Conservation (phyloP, 2,888 invertebrate species). For the Halocaridina rubra region DNA sequence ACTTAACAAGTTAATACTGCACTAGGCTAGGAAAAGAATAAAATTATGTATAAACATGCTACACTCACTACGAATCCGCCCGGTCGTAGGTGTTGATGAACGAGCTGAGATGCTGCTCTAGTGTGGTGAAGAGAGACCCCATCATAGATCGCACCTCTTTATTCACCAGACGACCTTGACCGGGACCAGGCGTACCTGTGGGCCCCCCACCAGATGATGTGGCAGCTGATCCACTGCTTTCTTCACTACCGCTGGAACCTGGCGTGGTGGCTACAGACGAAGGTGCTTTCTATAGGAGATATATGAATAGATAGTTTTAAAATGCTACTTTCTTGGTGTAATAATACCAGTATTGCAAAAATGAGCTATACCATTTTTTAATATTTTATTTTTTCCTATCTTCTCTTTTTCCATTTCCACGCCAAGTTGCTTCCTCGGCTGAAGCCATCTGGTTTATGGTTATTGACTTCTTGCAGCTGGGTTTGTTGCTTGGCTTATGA, state of each 20-base stretch:
- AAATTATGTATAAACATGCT: too few relatives aligned
- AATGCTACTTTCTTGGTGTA: not conserved
- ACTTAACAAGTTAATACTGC: too few relatives aligned
- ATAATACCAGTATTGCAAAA: not conserved
- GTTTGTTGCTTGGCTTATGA: too few relatives aligned
- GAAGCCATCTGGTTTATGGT: too few relatives aligned
- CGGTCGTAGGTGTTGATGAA: constrained; percentile 89
- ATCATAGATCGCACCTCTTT: constrained; percentile 88
- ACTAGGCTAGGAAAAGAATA: too few relatives aligned
- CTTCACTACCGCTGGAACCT: constrained; percentile 55
- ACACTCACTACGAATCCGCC: constrained; percentile 89
- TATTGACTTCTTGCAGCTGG: too few relatives aligned
- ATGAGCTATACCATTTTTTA: not conserved
- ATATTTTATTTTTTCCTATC: too few relatives aligned
- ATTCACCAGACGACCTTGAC: constrained; percentile 68
- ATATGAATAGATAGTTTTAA: not conserved
- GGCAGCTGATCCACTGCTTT: constrained; percentile 32
- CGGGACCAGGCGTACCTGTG: constrained; percentile 12
- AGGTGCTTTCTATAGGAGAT: constrained; percentile 17
- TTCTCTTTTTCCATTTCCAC: not conserved
- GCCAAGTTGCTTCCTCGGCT: not conserved
- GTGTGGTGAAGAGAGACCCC: constrained; percentile 86
- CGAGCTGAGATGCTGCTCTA: constrained; percentile 86
- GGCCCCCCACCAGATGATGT: constrained; percentile 8
- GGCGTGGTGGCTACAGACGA: constrained; percentile 58